Evolutionary conservation across 2,113 vertebrate genomes (phyloP), one percentile per base, ranked within the genome.

Genomic region (Mesocricetus auratus): DNA sequence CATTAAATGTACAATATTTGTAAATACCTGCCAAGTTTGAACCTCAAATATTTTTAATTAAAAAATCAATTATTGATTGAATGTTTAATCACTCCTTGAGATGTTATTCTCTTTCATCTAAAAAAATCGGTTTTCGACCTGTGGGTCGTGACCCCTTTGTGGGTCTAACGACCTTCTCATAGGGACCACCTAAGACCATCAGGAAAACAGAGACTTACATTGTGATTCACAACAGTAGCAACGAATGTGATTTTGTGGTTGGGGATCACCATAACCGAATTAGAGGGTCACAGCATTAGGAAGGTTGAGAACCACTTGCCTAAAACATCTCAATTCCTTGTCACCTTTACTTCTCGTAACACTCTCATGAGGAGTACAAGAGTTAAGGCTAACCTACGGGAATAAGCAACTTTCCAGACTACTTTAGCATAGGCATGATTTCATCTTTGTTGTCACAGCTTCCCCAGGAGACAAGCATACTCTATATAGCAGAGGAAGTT

Each of bases 21-120:
- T 26, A 85, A 90, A 90, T 79, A 47, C 15, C 22, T 86, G 19
- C n/a, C 58, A 94, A 71, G 10, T 94, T 93, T 95, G 66, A 69
- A 89, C 50, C 19, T 73, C 5, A 36, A 91, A 33, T 69, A 69
- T 53, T 93, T 94, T 94, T 91, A 50, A 86, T 86, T 87, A 62
- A 79, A 89, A 90, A 85, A 68, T 74, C 22, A 39, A 56, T 36
- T 77, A 79, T 53, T 89, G 87, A 26, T 22, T 56, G 82, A 42
- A n/a, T 50, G 45, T 66, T 50, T 33, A 81, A 22, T 94, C 50
- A 91, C n/a, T 89, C 36, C 22, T 50, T 64, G 75, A 29, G 93
- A 78, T 92, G 19, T 45, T 88, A 74, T 7, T 92, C 47, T 79
- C 11, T 71, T 3, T 64, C 62, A 11, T 42, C 45, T 85, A 62